Evolutionary conservation across 2,113 vertebrate genomes (phyloP).

Genomic region (Sceloporus undulatus): DNA sequence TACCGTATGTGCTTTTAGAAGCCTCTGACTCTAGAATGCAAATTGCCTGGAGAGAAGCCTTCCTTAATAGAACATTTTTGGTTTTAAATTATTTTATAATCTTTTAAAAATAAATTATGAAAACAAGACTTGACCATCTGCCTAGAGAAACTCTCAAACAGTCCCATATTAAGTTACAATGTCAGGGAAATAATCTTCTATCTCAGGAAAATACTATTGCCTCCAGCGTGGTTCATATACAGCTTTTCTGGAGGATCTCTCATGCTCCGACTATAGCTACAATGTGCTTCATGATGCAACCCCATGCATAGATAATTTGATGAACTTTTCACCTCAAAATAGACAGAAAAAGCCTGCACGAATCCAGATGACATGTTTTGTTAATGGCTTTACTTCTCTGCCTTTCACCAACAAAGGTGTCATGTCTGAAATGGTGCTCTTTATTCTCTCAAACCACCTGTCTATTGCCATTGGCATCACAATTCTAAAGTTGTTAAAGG

Average conservation of each 20-base stretch:
- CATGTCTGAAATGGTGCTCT: neutral
- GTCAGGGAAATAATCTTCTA: neutral
- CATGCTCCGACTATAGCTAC: neutral
- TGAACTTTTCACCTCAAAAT: neutral
- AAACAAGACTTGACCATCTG: neutral
- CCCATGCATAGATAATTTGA: neutral
- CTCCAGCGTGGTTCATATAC: neutral
- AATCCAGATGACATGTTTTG: neutral
- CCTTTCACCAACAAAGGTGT: neutral
- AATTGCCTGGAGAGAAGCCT: neutral
- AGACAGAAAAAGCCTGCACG: neutral
- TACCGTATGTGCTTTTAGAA: constrained; percentile 29
- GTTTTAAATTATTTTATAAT: neutral
- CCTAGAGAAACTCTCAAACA: constrained; percentile 8
- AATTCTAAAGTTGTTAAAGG: no score
- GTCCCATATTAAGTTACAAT: neutral
- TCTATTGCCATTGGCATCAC: neutral
- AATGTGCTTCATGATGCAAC: neutral
- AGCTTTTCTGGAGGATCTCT: neutral
- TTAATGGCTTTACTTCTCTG: no score
- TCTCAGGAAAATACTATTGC: neutral
- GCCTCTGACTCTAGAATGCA: constrained; percentile 37
- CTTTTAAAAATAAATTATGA: constrained; percentile 41
- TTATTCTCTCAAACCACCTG: neutral
- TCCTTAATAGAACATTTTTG: neutral